These are phyloP conservation scores for Neogobius melanostomus DNA, from an alignment of 2,113 vertebrate species.

Conservation along the genomic window DNA sequence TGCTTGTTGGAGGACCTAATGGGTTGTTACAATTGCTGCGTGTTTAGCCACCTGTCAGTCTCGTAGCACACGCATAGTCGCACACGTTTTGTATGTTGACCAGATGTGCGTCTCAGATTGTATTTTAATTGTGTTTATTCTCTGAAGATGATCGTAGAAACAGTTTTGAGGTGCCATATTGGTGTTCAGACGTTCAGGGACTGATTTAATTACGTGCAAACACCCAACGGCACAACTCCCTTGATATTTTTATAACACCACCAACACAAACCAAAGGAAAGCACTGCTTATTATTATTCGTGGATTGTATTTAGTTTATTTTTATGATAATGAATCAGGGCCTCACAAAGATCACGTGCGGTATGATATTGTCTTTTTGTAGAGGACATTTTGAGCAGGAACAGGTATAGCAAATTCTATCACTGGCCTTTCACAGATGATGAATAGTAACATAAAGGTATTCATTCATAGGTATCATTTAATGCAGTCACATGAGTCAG, in stretches of 20 bases:
- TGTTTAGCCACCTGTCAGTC: conserved; percentile 6
- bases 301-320: background rate
- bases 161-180: conserved; percentile 4
- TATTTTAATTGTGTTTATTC: conserved; percentile 9
- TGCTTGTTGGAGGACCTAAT: background rate
- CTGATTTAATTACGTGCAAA: conserved; percentile 8
- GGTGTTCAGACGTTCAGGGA: conserved; percentile 2
- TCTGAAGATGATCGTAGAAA: conserved; percentile 1
- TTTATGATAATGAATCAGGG: background rate
- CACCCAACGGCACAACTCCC: conserved; percentile 1
- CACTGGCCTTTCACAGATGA: too few species aligned
- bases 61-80: background rate
- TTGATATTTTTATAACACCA: background rate
- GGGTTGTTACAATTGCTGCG: background rate
- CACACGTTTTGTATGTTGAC: background rate
- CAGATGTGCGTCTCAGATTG: conserved; percentile 7
- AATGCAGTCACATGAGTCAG: too few species aligned
- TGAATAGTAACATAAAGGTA: background rate
- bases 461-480: background rate
- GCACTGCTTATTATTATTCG: background rate
- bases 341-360: background rate
- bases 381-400: too few species aligned
- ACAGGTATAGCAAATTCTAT: too few species aligned
- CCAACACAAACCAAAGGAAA: background rate
- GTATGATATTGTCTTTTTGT: too few species aligned